phyloP scores from a whole-genome alignment of 2,797 vertebrate species.

The Chaetophractus vellerosus region DNA sequence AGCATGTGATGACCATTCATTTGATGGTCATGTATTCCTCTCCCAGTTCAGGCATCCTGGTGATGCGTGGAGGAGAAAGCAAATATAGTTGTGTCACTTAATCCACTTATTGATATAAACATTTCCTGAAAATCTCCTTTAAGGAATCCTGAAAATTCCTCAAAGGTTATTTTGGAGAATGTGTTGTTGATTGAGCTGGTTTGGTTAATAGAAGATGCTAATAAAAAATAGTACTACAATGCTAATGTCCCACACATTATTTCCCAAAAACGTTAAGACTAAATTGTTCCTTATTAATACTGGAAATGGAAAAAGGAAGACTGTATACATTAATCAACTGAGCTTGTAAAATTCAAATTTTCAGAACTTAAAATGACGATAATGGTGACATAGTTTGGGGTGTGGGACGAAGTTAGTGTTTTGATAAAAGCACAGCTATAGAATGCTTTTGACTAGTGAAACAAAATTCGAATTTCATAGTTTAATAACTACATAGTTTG shows the following conservation, averaged over 20 bases:
- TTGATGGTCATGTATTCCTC: slow-evolving; percentile 63
- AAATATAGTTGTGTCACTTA: slow-evolving; percentile 51
- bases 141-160: not conserved
- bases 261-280: not conserved
- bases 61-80: slow-evolving; percentile 27
- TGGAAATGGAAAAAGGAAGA: not conserved
- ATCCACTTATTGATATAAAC: slow-evolving; percentile 55
- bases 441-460: not conserved
- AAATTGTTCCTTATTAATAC: slow-evolving; percentile 51
- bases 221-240: slow-evolving; percentile 27
- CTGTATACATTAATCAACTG: not conserved
- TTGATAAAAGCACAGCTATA: slow-evolving; percentile 40
- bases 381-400: slow-evolving; percentile 41
- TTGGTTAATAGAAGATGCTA: slow-evolving; percentile 48
- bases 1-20: slow-evolving; percentile 59
- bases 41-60: slow-evolving; percentile 9
- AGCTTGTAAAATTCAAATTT: slow-evolving; percentile 66
- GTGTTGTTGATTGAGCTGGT: slow-evolving; percentile 43
- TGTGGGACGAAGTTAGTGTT: slow-evolving; percentile 48
- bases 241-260: not conserved
- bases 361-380: slow-evolving; percentile 40
- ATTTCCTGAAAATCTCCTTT: slow-evolving; percentile 48
- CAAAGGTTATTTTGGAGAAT: slow-evolving; percentile 56
- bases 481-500: slow-evolving; percentile 36
- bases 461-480: slow-evolving; percentile 62